Evolutionary conservation across 2,113 vertebrate genomes (phyloP), one percentile per base, ranked within the genome.

Genomic region (Cyprinodon brontotheroides): DNA sequence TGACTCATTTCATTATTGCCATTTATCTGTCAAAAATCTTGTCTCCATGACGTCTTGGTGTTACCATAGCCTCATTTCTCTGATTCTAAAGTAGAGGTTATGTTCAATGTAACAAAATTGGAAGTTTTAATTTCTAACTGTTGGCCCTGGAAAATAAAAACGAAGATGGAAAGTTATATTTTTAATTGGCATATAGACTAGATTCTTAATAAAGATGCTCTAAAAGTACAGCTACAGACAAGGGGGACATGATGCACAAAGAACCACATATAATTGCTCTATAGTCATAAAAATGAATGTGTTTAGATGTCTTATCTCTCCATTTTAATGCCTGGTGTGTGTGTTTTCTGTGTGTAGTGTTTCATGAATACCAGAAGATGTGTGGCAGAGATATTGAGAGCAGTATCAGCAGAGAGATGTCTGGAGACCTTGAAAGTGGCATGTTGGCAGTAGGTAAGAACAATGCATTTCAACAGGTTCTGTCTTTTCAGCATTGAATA

Each of bases 391-490:
- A 98, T 87, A 95, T 99, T 1, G 96, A 98, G 79, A 97, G 95
- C 81, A 99, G 98, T 73, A 97, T 99, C 57, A 68, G 77, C 71
- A 95, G 97, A 65, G 98, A 99, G 82, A 99, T 99, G 98, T 99
- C 98, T 1, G 98, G 98, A 70, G 95, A 99, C 80, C 94, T 99
- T 74, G 98, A 99, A 80, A 95, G 87, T 65, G 98, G 98, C 92
- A 99, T 99, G 98, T 41, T 99, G 91, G 97, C 98, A 36, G 96
- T 99, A 65, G 97, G 98, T 99, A 92, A 85, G 97, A 77, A 57
- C 14, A 57, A 68, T 10, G 29, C 7, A 64, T 53, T 45, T 57
- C 40, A 4, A 14, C 50, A 60, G 45, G 36, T 70, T 36, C 53
- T 9, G 3, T 61, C 14, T 48, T 69, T 20, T 38, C 6, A 20